A percentile compares a stretch with the other conserved stretches of the same genome.
These are phyloP conservation scores for Ophonus ardosiacus DNA, from an alignment of 2,888 invertebrate species.

Conservation along the genomic window DNA sequence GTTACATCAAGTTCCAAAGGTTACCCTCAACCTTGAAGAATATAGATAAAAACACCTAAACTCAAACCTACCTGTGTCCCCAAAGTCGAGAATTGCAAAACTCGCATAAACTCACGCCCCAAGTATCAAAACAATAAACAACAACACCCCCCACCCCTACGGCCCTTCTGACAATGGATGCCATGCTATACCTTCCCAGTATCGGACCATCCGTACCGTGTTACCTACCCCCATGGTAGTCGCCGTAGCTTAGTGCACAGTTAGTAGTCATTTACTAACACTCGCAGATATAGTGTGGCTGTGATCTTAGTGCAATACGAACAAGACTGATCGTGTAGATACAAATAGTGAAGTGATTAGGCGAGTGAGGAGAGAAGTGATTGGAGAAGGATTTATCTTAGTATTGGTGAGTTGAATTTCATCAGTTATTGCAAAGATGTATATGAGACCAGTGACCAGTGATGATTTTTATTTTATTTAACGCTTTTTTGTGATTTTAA, in stretches of 20 bases:
- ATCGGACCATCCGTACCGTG: background rate
- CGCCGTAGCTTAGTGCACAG: background rate
- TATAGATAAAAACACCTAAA: background rate
- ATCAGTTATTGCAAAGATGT: too few species aligned
- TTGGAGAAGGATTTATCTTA: too few species aligned
- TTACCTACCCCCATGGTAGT: constrained; percentile 10
- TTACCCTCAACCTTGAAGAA: background rate
- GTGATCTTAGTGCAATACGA: constrained; percentile 21
- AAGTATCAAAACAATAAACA: constrained; percentile 65
- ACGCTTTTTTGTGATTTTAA: background rate
- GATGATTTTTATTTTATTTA: background rate
- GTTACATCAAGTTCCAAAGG: background rate
- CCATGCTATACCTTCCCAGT: background rate
- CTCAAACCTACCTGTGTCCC: background rate
- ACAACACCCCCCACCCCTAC: constrained; percentile 65
- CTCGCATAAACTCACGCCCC: constrained; percentile 65
- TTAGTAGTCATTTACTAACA: background rate
- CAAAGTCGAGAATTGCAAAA: constrained; percentile 63
- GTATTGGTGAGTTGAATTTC: background rate
- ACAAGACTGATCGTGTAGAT: background rate
- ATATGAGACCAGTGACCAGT: background rate
- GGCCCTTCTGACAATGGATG: background rate
- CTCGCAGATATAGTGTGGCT: background rate
- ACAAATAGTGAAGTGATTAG: background rate
- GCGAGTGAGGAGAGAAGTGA: background rate